These are phyloP conservation scores for Drosophila putrida DNA, from an alignment of 2,888 invertebrate species.

Conservation along the genomic window DNA sequence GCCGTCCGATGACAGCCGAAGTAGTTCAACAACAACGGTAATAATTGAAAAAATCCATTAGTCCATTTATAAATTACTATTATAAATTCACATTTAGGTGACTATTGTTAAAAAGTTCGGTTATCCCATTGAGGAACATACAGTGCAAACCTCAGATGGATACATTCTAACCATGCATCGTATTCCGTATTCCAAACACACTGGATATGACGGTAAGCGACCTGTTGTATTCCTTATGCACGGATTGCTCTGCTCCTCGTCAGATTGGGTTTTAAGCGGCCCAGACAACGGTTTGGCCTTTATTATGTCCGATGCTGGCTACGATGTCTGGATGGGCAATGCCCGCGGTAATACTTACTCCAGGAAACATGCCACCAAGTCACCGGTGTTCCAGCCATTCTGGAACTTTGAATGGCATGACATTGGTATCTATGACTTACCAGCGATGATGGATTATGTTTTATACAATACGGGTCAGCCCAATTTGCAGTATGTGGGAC, in stretches of 20 bases:
- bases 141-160: conserved; percentile 86
- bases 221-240: conserved; percentile 79
- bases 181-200: conserved; percentile 73
- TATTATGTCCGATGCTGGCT: conserved; percentile 76
- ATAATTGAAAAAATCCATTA: neutral
- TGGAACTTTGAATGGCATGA: conserved; percentile 82
- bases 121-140: conserved; percentile 86
- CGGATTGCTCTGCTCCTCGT: conserved; percentile 78
- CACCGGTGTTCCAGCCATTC: conserved; percentile 61
- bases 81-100: conserved; percentile 24
- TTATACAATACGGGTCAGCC: conserved; percentile 59
- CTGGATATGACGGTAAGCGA: conserved; percentile 38
- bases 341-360: conserved; percentile 81
- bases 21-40: conserved; percentile 74
- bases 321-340: conserved; percentile 82
- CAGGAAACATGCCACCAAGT: conserved; percentile 64
- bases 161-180: conserved; percentile 80
- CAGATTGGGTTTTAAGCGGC: conserved; percentile 78
- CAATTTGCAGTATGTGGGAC: conserved; percentile 66
- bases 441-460: conserved; percentile 78
- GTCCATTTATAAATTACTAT: neutral
- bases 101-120: conserved; percentile 57
- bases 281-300: conserved; percentile 69
- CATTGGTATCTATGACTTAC: conserved; percentile 76
- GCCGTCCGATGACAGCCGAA: conserved; percentile 51